Base-by-base conservation (phyloP, 2,113 vertebrate genomes). In the Lamprologus speciosus region DNA sequence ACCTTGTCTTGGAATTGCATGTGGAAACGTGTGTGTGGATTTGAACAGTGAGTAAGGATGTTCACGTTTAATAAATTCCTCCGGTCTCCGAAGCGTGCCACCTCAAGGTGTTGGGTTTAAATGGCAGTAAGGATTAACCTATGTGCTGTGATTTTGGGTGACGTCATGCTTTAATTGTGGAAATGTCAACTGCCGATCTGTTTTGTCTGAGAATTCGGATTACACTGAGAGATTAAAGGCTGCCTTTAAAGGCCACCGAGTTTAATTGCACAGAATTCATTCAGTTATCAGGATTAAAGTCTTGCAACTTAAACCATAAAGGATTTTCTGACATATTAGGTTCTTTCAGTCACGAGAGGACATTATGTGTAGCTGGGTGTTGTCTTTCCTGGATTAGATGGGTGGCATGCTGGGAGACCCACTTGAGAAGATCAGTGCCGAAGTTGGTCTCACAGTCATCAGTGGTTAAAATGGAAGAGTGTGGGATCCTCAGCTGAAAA, bases 51-150 rank as follows among this genome's bases (percentile, higher is more conserved):
- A 88, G 87, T 82, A 73, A 83, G 85, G 37, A 89, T 82, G 81
- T 55, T 73, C 82, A 85, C 54, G 90, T 92, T 86, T 78, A 80
- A 87, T 90, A 84, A 83, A 91, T 83, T 82, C 85, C 87, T 26
- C 47, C 50, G 81, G 12, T 70, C 83, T 89, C 57, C 9, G 19
- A 89, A 87, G 94, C 88, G 28, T 83, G 84, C 79, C 28, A 51
- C 80, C 83, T 90, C 35, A 82, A 90, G 87, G 95, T 96, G 93
- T 94, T 87, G 50, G 90, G 92, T 96, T 95, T 95, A 95, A 95
- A 96, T 95, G 95, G 92, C 94, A 95, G 83, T 79, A 60, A 88
- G 94, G 94, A 95, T 95, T 94, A 94, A 81, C 53, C 33, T 82
- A 28, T 83, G 19, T 40, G 78, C 50, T 8, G 85, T 37, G 80